Evolutionary conservation across 2,797 vertebrate genomes (phyloP).

Genomic region (Lepus oiostolus): DNA sequence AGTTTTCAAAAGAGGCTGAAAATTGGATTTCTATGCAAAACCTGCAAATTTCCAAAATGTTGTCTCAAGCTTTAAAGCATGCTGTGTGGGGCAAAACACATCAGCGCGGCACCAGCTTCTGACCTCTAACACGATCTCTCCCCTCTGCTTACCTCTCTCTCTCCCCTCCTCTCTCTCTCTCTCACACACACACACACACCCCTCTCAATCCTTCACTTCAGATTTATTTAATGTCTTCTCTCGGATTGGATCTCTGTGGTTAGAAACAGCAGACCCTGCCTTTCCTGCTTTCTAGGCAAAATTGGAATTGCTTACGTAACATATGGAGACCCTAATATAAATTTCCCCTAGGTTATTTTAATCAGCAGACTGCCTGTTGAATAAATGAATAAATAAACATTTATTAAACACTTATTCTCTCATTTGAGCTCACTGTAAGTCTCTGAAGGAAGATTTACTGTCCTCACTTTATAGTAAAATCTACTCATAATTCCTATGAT

Average conservation of each 20-base stretch:
- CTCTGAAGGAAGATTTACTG: conserved; percentile 53
- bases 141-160: no score
- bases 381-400: conserved; percentile 61
- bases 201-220: not conserved
- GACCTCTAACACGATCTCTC: not conserved
- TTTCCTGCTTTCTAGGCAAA: conserved; percentile 40
- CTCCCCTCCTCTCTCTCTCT: no score
- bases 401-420: conserved; percentile 62
- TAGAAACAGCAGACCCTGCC: conserved; percentile 15
- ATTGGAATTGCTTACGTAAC: conserved; percentile 52
- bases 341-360: conserved; percentile 64
- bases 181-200: no score
- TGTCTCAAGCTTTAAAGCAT: conserved; percentile 64
- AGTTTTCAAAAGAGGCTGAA: conserved; percentile 71
- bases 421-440: not conserved
- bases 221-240: not conserved
- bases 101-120: not conserved
- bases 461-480: conserved; percentile 42
- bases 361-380: conserved; percentile 20
- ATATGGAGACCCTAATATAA: conserved; percentile 54
- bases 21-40: conserved; percentile 60
- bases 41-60: conserved; percentile 59
- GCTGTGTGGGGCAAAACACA: not conserved
- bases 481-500: conserved; percentile 50
- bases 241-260: not conserved